A percentile compares a stretch with the other conserved stretches of the same genome.
phyloP scores from a whole-genome alignment of 2,888 invertebrate species.

The Colostygia pectinataria region DNA sequence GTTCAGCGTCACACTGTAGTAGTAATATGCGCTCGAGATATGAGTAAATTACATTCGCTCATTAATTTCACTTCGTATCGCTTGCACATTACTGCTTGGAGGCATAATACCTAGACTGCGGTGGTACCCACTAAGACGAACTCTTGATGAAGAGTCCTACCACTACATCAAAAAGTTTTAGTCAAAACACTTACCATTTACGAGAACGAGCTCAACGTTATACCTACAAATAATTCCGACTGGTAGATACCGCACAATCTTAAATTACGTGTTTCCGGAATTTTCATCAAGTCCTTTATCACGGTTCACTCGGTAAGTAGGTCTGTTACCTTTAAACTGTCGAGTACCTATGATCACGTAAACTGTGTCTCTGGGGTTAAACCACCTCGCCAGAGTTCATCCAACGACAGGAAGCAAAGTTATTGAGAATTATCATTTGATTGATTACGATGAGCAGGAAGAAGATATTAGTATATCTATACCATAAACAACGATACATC shows the following conservation, averaged over 20 bases:
- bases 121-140: too few species aligned
- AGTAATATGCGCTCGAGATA: too few species aligned
- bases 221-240: too few species aligned
- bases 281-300: constrained; percentile 1
- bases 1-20: too few species aligned
- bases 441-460: constrained; percentile 4
- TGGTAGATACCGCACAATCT: background rate
- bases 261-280: background rate
- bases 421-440: constrained; percentile 6
- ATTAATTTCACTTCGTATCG: too few species aligned
- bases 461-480: background rate
- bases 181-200: too few species aligned
- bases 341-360: constrained; percentile 8
- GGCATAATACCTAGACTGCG: too few species aligned
- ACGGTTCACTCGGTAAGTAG: constrained; percentile 8
- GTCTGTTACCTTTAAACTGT: constrained; percentile 4
- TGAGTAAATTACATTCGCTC: too few species aligned
- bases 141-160: too few species aligned
- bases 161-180: too few species aligned
- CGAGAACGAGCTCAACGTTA: too few species aligned
- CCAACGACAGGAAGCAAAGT: constrained; percentile 8
- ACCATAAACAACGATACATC: background rate
- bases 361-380: constrained; percentile 13
- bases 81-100: too few species aligned
- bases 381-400: constrained; percentile 12